Evolutionary conservation across 2,113 vertebrate genomes (phyloP).

Genomic region (Euleptes europaea): DNA sequence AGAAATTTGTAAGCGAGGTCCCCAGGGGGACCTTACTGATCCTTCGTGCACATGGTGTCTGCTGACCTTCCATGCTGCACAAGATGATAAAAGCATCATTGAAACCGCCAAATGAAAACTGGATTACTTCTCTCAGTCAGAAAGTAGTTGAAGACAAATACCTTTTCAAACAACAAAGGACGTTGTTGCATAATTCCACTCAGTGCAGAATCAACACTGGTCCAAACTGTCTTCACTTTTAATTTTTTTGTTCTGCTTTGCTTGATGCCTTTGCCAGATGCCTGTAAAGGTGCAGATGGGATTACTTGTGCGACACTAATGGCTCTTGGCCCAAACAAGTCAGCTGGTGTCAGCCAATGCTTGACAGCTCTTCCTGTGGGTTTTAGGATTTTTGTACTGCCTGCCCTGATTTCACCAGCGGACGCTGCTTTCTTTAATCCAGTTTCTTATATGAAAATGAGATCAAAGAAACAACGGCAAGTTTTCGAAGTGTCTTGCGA

Average conservation of each 20-base stretch:
- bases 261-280: neutral
- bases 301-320: neutral
- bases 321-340: neutral
- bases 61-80: neutral
- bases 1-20: no score
- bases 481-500: slow-evolving; percentile 59
- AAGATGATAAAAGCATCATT: neutral
- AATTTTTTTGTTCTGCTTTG: neutral
- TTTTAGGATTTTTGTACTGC: neutral
- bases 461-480: slow-evolving; percentile 16
- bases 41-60: neutral
- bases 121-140: neutral
- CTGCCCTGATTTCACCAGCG: neutral
- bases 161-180: neutral
- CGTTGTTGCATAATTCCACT: neutral
- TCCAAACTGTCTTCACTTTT: neutral
- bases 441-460: neutral
- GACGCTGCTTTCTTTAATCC: neutral
- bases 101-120: slow-evolving; percentile 4
- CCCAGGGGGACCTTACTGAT: no score
- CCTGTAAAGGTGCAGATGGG: slow-evolving; percentile 11
- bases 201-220: neutral
- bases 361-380: neutral
- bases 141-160: neutral
- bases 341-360: neutral